Base-by-base conservation (phyloP, 2,797 vertebrate genomes). In the Notoglanidium macrostoma region DNA sequence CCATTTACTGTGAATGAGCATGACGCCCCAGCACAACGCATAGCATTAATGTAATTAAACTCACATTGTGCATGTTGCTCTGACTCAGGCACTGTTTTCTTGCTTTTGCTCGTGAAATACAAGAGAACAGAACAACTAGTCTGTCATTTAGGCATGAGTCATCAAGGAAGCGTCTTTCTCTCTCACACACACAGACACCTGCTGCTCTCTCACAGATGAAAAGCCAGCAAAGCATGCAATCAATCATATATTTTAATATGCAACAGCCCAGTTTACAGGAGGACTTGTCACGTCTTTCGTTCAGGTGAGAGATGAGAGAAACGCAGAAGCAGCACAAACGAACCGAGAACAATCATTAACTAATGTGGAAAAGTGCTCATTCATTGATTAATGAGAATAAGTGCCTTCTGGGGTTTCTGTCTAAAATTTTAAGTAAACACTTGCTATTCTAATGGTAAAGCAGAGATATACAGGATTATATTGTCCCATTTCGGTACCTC, bases 121-220 rank as follows among this genome's bases (percentile, higher is more conserved):
- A 21, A 76, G 87, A 84, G 90, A 93, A 91, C 86, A 89, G 89
- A 92, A 89, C 88, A 92, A 90, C 89, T 91, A 87, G 90, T 88
- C 91, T 89, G 90, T 94, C 92, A 86, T 89, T 88, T 92, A 87
- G 80, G 90, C 68, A 89, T 92, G 93, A 94, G 87, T 94, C 93
- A 93, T 90, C 87, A 74, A 1, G 88, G 35, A 54, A 83, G 51
- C 29, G 19, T 79, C 11, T 65, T 15, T 63, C 46, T 63, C 35
- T 59, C 72, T 49, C 54, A 78, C 51, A 79, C 74, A 32, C 32
- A 44, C 51, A 23, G 79, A 54, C 81, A 2, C 72, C 55, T 61
- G 19, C 87, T 59, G 26, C 61, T 87, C 91, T 91, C 91, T 86
- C 55, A 88, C 87, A 46, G 85, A 91, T 61, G 83, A 85, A 88